Evolutionary conservation across 2,113 vertebrate genomes (phyloP), one percentile per base, ranked within the genome.

Genomic region (Alethe diademata): DNA sequence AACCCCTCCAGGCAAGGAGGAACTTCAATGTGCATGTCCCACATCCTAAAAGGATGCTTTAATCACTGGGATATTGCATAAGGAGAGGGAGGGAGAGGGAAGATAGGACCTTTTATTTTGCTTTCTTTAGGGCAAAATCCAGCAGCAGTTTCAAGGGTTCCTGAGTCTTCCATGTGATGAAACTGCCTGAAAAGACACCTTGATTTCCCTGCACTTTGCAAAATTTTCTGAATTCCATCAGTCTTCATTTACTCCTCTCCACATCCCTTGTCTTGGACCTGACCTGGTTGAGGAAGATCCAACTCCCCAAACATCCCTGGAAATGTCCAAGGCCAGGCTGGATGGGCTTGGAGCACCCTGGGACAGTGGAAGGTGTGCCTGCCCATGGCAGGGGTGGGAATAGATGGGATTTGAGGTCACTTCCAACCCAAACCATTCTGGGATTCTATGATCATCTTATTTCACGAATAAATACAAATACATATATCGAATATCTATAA

Each of bases 1-100:
- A 88, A 29, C 28, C 90, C 93, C 92, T 93, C 40, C 81, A 95
- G 96, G 95, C 85, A 96, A 96, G 95, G 95, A 94, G 93, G 93
- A 86, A 80, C 76, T 17, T 50, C 31, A 33, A 2, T 5, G 71
- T 56, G 62, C 66, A 92, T 88, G 71, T 93, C 53, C 45, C 92
- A 65, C 53, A 1, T 95, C 74, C 81, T 65, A 86, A 90, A 94
- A 2, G 14, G 66, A 43, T 58, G 62, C 93, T 94, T 95, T 66
- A 82, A 82, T 90, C 92, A 69, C 45, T 3, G 58, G 29, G 73
- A 84, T 72, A 16, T 48, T 79, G 81, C 81, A 71, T 36, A 64
- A 89, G 48, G 70, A 87, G 26, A 85, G 43, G 86, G 75, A 95
- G 76, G 38, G 14, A 81, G 74, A 48, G 25, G 53, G 14, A 45